These are phyloP conservation scores for Phortica magna DNA, from an alignment of 2,888 invertebrate species.

Conservation along the genomic window DNA sequence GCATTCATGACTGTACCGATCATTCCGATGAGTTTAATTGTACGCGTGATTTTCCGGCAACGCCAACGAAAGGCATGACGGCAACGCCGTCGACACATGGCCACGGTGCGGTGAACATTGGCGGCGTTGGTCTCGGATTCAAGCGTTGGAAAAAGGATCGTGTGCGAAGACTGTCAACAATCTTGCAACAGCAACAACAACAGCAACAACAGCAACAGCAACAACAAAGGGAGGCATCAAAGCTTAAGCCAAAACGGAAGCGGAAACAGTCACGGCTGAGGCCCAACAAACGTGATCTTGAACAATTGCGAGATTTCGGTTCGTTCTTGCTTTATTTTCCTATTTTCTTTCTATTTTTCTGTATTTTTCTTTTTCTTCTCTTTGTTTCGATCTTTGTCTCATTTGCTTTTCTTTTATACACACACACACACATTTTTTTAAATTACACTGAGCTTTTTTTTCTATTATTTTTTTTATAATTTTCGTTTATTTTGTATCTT, in stretches of 20 bases:
- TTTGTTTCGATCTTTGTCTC: slow-evolving; percentile 20
- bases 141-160: slow-evolving; percentile 76
- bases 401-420: slow-evolving; percentile 15
- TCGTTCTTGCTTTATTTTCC: slow-evolving; percentile 65
- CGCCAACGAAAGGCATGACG: slow-evolving; percentile 23
- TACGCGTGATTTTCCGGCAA: slow-evolving; percentile 58
- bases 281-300: slow-evolving; percentile 34
- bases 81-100: slow-evolving; percentile 4
- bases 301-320: slow-evolving; percentile 65
- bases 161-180: slow-evolving; percentile 16
- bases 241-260: slow-evolving; percentile 38
- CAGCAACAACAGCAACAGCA: slow-evolving; percentile 28
- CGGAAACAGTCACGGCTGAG: slow-evolving; percentile 30
- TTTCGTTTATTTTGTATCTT: slow-evolving; percentile 34
- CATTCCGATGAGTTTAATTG: slow-evolving; percentile 84
- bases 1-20: slow-evolving; percentile 80
- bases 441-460: slow-evolving; percentile 22
- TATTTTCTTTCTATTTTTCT: neutral
- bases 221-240: slow-evolving; percentile 28
- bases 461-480: slow-evolving; percentile 27
- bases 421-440: slow-evolving; percentile 26
- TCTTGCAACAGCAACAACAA: slow-evolving; percentile 31
- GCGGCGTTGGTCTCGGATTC: slow-evolving; percentile 45
- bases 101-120: neutral
- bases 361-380: slow-evolving; percentile 32